phyloP scores from a whole-genome alignment of 2,888 invertebrate genomes.

The Cheilosia grossa region DNA sequence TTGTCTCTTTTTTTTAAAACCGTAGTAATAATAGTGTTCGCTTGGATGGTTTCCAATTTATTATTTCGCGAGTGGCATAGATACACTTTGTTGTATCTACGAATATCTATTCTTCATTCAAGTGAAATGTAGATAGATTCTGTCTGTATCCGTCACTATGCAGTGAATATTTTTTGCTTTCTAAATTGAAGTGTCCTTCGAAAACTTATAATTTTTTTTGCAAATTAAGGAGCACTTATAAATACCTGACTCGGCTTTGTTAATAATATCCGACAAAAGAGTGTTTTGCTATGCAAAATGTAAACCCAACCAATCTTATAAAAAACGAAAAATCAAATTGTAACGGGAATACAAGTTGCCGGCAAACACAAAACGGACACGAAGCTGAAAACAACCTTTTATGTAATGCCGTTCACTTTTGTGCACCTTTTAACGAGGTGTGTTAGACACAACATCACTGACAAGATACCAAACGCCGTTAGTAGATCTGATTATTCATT shows the following conservation, averaged over 20 bases:
- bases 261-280: too few relatives aligned
- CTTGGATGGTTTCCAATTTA: neutral
- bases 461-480: neutral
- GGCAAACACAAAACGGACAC: too few relatives aligned
- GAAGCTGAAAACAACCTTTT: too few relatives aligned
- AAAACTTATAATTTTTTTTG: neutral
- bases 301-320: too few relatives aligned
- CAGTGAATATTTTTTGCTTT: neutral
- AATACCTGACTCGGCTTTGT: too few relatives aligned
- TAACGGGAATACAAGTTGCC: too few relatives aligned
- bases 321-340: too few relatives aligned
- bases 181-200: neutral
- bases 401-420: too few relatives aligned
- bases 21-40: neutral
- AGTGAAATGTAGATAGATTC: neutral
- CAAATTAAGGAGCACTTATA: neutral
- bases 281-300: too few relatives aligned
- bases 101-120: neutral
- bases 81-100: neutral
- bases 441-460: neutral
- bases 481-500: neutral
- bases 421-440: neutral
- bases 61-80: neutral
- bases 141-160: neutral
- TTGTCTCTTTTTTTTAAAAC: neutral